phyloP scores from a whole-genome alignment of 2,797 vertebrate species.

The Moxostoma hubbsi region DNA sequence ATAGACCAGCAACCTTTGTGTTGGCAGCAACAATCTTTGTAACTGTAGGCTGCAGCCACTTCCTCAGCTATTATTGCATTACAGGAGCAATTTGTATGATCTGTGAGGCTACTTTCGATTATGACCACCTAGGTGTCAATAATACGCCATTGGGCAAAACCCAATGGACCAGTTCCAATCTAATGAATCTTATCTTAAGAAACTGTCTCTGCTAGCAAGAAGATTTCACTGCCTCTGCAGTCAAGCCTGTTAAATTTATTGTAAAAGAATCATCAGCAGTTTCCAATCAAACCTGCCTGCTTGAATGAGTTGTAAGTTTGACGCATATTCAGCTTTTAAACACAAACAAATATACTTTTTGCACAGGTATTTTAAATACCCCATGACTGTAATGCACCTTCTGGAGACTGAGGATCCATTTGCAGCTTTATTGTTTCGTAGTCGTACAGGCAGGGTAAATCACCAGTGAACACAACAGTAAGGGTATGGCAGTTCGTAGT shows the following conservation, averaged over 20 bases:
- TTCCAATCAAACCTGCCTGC: constrained; percentile 43
- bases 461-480: too few relatives aligned
- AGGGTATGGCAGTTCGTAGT: too few relatives aligned
- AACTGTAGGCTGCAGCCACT: background rate
- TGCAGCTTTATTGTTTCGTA: too few relatives aligned
- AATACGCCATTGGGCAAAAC: constrained; percentile 29
- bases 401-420: too few relatives aligned
- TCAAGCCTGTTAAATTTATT: constrained; percentile 37
- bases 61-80: background rate
- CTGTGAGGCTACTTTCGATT: constrained; percentile 6
- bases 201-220: constrained; percentile 43
- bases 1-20: constrained; percentile 27
- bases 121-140: constrained; percentile 16
- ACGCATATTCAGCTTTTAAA: constrained; percentile 23
- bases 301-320: constrained; percentile 35
- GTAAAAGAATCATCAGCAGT: constrained; percentile 42
- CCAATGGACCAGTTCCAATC: constrained; percentile 27
- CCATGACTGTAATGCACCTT: too few relatives aligned
- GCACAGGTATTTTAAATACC: background rate
- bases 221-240: constrained; percentile 40
- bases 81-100: background rate
- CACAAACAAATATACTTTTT: constrained; percentile 23
- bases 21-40: constrained; percentile 6
- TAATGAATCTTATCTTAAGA: constrained; percentile 45
- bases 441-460: too few relatives aligned